A percentile compares a stretch with the other conserved stretches of the same genome.
phyloP scores from a whole-genome alignment of 2,888 invertebrate genomes.

The Acanthoscelides obtectus region DNA sequence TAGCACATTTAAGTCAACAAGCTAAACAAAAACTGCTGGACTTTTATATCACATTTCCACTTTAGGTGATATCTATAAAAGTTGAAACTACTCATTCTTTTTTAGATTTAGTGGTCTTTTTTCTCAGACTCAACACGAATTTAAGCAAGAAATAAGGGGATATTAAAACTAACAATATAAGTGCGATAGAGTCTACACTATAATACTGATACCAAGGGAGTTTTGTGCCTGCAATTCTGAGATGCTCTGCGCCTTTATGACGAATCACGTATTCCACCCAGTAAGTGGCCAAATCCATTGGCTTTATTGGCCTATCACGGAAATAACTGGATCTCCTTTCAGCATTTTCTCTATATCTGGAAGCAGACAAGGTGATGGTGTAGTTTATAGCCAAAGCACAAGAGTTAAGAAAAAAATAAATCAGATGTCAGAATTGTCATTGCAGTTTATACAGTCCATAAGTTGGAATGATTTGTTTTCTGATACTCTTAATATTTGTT shows the following conservation, averaged over 20 bases:
- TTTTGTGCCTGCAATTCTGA: slow-evolving; percentile 29
- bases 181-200: slow-evolving; percentile 30
- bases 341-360: slow-evolving; percentile 30
- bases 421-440: too few relatives aligned
- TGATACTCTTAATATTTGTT: too few relatives aligned
- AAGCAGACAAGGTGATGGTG: slow-evolving; percentile 9
- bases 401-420: too few relatives aligned
- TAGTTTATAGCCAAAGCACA: too few relatives aligned
- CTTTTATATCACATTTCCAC: too few relatives aligned
- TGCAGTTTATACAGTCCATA: too few relatives aligned
- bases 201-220: slow-evolving; percentile 33
- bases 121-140: not conserved
- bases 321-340: slow-evolving; percentile 29
- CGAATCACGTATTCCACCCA: slow-evolving; percentile 38
- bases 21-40: too few relatives aligned
- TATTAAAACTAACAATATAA: not conserved
- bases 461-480: too few relatives aligned
- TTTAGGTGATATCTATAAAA: too few relatives aligned
- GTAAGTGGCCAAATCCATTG: slow-evolving; percentile 32
- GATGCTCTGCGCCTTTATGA: slow-evolving; percentile 35
- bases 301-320: slow-evolving; percentile 33
- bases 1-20: too few relatives aligned
- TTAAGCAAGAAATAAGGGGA: not conserved
- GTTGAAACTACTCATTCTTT: not conserved
- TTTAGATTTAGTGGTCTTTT: not conserved